Conservation (phyloP, 2,797 vertebrate genomes). For the Sardinella longiceps region DNA sequence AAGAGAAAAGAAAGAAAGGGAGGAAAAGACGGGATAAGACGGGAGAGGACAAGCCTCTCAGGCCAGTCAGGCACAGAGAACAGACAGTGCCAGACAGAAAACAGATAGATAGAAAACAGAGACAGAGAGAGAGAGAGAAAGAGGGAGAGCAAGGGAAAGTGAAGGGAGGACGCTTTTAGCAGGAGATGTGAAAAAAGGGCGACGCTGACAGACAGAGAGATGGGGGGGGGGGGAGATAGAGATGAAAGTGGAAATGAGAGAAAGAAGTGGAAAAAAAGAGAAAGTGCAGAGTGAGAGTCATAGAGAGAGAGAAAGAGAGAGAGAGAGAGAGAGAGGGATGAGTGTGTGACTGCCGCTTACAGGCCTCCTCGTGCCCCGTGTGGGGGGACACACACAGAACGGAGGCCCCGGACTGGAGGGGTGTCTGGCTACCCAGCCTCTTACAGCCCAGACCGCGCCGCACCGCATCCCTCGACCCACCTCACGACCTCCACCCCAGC, state of each 20-base stretch:
- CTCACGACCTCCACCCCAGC: slow-evolving; percentile 16
- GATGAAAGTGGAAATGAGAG: slow-evolving; percentile 48
- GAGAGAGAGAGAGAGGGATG: slow-evolving; percentile 35
- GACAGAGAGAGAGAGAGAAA: slow-evolving; percentile 10
- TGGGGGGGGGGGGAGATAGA: slow-evolving; percentile 33
- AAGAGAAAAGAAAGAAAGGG: slow-evolving; percentile 22
- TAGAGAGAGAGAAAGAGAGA: slow-evolving; percentile 21
- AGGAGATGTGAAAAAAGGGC: too few relatives aligned
- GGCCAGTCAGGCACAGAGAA: too few relatives aligned
- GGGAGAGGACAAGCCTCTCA: too few relatives aligned
- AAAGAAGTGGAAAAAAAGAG: neutral
- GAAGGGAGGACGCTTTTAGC: too few relatives aligned
- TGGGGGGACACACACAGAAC: slow-evolving; percentile 35
- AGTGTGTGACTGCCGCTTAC: slow-evolving; percentile 86
- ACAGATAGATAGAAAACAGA: neutral
- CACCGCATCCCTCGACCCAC: neutral
- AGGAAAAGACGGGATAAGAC: too few relatives aligned
- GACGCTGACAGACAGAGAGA: slow-evolving; percentile 26
- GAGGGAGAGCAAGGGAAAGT: slow-evolving; percentile 30
- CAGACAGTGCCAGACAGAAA: too few relatives aligned
- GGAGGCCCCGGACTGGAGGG: slow-evolving; percentile 73
- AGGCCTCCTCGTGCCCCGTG: slow-evolving; percentile 74
- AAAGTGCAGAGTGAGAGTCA: neutral
- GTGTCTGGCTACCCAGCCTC: slow-evolving; percentile 85
- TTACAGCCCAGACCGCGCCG: slow-evolving; percentile 89